Conservation (phyloP, 2,797 vertebrate genomes). For the Okamejei kenojei region DNA sequence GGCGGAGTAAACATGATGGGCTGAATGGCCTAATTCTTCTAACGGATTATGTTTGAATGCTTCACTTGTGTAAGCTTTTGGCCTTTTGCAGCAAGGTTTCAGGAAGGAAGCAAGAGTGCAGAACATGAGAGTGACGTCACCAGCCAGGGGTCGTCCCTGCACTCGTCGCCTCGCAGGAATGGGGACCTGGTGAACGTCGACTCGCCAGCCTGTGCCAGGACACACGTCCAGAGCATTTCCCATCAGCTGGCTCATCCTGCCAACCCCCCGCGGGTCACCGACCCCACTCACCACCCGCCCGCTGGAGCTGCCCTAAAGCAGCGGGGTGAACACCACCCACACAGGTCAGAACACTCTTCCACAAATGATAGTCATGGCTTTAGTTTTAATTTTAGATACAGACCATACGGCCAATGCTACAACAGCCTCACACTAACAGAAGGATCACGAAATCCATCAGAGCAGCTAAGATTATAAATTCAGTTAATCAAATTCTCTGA, state of each 20-base stretch:
- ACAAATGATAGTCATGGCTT: neutral
- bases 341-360: conserved; percentile 58
- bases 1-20: no score
- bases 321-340: conserved; percentile 51
- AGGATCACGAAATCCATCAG: no score
- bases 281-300: conserved; percentile 52
- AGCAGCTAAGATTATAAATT: no score
- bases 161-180: conserved; percentile 60
- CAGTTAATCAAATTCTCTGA: no score
- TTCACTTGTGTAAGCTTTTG: no score
- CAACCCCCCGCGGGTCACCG: conserved; percentile 48
- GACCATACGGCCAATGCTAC: no score
- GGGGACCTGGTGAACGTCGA: conserved; percentile 65
- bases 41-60: neutral
- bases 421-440: no score
- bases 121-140: conserved; percentile 66
- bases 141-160: conserved; percentile 64
- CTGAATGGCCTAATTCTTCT: no score
- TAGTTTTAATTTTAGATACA: no score
- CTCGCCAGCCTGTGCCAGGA: conserved; percentile 59
- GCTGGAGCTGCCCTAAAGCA: conserved; percentile 57
- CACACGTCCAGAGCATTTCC: conserved; percentile 67
- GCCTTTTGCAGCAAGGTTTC: conserved; percentile 63
- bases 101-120: conserved; percentile 60
- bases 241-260: conserved; percentile 62